These are phyloP conservation scores for Quadriops clusia DNA, from an alignment of 2,888 invertebrate genomes.

Conservation along the genomic window DNA sequence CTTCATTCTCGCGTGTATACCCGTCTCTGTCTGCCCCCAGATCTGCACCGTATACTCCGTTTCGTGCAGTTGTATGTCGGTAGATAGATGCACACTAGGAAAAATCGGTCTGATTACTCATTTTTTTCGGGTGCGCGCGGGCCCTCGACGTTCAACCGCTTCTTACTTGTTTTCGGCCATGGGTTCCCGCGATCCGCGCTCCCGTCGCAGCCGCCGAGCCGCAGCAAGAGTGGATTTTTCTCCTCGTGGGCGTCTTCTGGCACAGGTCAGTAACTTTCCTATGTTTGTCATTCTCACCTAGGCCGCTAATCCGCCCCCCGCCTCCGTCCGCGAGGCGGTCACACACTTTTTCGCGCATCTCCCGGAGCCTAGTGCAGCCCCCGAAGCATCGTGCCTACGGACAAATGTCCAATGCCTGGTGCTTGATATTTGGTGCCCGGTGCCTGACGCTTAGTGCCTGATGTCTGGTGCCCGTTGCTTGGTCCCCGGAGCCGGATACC, in stretches of 20 bases:
- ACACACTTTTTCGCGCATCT: too few species aligned
- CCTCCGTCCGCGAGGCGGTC: too few species aligned
- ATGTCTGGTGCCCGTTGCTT: too few species aligned
- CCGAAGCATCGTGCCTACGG: too few species aligned
- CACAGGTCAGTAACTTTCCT: constrained; percentile 10
- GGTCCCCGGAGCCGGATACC: constrained; percentile 4
- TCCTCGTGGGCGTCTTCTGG: constrained; percentile 12
- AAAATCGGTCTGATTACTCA: constrained; percentile 35
- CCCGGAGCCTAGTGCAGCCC: constrained; percentile 6
- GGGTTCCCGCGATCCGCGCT: constrained; percentile 7
- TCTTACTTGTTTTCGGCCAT: constrained; percentile 8
- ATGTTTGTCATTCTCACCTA: background rate
- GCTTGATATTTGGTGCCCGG: too few species aligned
- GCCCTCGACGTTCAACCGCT: constrained; percentile 7
- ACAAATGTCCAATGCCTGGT: too few species aligned
- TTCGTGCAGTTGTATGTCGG: constrained; percentile 36
- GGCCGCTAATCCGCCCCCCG: constrained; percentile 2
- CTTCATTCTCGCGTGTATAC: constrained; percentile 38
- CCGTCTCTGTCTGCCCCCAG: constrained; percentile 31
- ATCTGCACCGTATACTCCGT: constrained; percentile 14
- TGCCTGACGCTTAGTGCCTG: too few species aligned
- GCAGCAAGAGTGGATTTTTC: constrained; percentile 4
- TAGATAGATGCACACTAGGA: constrained; percentile 36
- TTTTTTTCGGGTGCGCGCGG: constrained; percentile 24
- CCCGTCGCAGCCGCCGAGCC: constrained; percentile 1